Evolutionary conservation across 1,140 invertebrate species (phyloP), one percentile per base, ranked within the genome.

Genomic region (Sesamia nonagrioides): DNA sequence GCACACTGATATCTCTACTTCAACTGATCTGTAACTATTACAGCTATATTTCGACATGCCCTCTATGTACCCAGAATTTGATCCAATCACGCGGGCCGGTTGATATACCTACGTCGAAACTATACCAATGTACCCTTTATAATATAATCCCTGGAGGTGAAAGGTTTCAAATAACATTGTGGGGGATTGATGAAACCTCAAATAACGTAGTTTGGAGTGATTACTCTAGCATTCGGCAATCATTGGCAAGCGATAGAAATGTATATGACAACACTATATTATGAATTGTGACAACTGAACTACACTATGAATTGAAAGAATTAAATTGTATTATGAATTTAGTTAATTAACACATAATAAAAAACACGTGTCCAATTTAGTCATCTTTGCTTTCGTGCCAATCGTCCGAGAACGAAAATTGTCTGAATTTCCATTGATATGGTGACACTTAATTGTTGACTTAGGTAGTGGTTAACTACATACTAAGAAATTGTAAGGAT

Each of bases 81-180:
- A 74, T 74, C 71, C 71, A 58, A 74, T 74, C 71, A 74, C 71
- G 54, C 71, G 71, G 71, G 71, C 35, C 54, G 40, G 33, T 74
- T 60, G 40, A 74, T 40, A 48, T 45, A 63, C 17, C 37, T 45
- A 45, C 54, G 71, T 56, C 37, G 54, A n/a, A 37, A 27, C 40
- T 74, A 60, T 54, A 74, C 56, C 60, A 74, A 74, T 74, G 40
- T 74, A 60, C 71, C 71, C 71, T 60, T 60, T 40, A 74, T 60
- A 74, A 60, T 13, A 74, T 60, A 60, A 74, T 74, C 71, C 54
- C 54, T 40, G 33, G 52, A 74, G 54, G 37, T 33, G 37, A 74
- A 72, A 74, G 71, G 71, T 74, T 74, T 60, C 50, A 74, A 74
- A 60, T 74, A 52, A 52, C 54, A 74, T 74, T 60, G 71, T 60